These are phyloP conservation scores for Wasmannia auropunctata DNA, from an alignment of 1,140 invertebrate species.

Conservation along the genomic window DNA sequence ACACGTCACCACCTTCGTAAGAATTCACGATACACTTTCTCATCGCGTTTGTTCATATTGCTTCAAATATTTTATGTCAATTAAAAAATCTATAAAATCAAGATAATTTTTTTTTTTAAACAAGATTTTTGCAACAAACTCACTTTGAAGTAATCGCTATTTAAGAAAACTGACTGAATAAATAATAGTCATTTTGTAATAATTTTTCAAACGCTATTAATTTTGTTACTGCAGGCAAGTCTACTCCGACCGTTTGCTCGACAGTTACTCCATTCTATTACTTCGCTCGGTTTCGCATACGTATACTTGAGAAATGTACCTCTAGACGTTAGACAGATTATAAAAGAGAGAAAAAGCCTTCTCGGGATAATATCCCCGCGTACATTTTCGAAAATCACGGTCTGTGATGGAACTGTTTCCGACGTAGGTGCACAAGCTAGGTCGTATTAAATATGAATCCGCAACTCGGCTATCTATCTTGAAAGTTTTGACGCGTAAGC, in stretches of 20 bases:
- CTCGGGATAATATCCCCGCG: conserved; percentile 32
- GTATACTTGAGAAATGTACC: conserved; percentile 40
- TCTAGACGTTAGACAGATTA: conserved; percentile 15
- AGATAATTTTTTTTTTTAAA: too few species aligned
- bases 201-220: not conserved
- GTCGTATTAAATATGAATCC: conserved; percentile 59
- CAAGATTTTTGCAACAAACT: not conserved
- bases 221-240: not conserved
- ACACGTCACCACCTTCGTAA: not conserved
- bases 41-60: not conserved
- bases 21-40: not conserved
- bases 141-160: not conserved
- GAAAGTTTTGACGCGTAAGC: conserved; percentile 58
- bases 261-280: not conserved
- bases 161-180: not conserved
- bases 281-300: not conserved
- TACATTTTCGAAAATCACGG: conserved; percentile 52
- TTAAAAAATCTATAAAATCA: not conserved
- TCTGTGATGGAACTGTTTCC: conserved; percentile 56
- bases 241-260: not conserved
- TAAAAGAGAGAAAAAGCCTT: conserved; percentile 30
- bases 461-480: conserved; percentile 56
- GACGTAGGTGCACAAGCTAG: conserved; percentile 49
- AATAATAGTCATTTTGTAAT: not conserved
- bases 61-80: not conserved